Conservation (phyloP, 2,888 invertebrate species). For the Aelia acuminata region DNA sequence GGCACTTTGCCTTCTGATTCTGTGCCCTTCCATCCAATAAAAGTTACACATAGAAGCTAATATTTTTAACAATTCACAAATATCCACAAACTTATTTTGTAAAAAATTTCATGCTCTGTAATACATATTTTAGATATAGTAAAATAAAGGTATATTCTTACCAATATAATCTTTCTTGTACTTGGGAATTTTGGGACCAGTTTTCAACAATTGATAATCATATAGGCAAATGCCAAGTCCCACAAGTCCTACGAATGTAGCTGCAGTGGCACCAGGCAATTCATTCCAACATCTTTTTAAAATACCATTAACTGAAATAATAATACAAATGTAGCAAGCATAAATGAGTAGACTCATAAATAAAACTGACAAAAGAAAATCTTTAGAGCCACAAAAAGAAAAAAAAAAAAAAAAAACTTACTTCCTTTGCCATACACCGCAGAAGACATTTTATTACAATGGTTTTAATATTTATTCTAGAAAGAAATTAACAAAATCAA, state of each 20-base stretch:
- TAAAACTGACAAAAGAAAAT: background rate
- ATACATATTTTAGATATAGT: too few species aligned
- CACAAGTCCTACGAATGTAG: conserved; percentile 74
- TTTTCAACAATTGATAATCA: conserved; percentile 72
- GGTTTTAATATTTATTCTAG: background rate
- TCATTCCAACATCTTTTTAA: conserved; percentile 75
- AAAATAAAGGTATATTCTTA: background rate
- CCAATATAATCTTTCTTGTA: conserved; percentile 75
- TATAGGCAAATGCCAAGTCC: conserved; percentile 73
- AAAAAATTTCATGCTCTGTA: too few species aligned
- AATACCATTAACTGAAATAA: conserved; percentile 68
- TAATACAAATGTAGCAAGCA: background rate
- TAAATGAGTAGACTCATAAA: background rate
- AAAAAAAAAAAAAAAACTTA: background rate
- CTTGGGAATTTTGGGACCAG: conserved; percentile 77
- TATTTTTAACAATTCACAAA: too few species aligned
- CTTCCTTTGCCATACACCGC: conserved; percentile 52
- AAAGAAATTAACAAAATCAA: background rate
- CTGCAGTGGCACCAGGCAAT: conserved; percentile 80
- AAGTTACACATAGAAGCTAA: too few species aligned
- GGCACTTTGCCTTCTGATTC: too few species aligned
- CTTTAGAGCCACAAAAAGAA: background rate
- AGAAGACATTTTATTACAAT: background rate
- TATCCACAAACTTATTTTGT: background rate
- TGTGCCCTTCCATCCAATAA: too few species aligned